phyloP scores from a whole-genome alignment of 2,113 vertebrate genomes.

The Rhea americana region DNA sequence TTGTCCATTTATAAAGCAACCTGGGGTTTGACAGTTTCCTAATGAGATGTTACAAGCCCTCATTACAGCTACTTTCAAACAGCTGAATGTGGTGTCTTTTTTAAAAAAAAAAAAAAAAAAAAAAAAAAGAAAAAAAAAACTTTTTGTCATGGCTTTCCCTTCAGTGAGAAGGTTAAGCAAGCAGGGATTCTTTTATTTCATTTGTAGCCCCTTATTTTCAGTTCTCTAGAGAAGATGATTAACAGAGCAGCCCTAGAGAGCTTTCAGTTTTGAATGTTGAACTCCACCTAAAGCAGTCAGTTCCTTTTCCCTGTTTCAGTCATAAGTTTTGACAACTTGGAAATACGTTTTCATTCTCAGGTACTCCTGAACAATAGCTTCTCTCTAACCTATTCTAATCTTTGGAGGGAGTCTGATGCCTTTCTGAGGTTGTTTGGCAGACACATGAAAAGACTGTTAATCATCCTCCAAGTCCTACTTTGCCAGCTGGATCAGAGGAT shows the following conservation, averaged over 20 bases:
- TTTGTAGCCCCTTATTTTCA: slow-evolving; percentile 45
- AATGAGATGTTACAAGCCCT: slow-evolving; percentile 51
- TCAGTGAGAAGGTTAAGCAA: slow-evolving; percentile 52
- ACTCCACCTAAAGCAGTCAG: slow-evolving; percentile 13
- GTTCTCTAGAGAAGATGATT: slow-evolving; percentile 29
- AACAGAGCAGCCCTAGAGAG: slow-evolving; percentile 15
- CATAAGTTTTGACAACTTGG: slow-evolving; percentile 17
- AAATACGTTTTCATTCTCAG: slow-evolving; percentile 9
- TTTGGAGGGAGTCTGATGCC: not conserved
- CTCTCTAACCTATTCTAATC: not conserved
- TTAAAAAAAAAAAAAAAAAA: not conserved
- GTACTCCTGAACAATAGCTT: not conserved
- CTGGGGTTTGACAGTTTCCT: slow-evolving; percentile 54
- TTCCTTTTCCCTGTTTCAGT: not conserved
- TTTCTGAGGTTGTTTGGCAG: slow-evolving; percentile 3
- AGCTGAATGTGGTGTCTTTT: slow-evolving; percentile 33
- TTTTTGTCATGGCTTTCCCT: slow-evolving; percentile 4
- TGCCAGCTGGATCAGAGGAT: not conserved
- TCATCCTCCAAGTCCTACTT: not conserved
- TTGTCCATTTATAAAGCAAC: slow-evolving; percentile 54
- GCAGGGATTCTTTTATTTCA: slow-evolving; percentile 43
- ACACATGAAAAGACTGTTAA: not conserved
- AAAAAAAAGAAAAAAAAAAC: too few species aligned
- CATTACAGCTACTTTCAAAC: slow-evolving; percentile 54
- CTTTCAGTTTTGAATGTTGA: slow-evolving; percentile 47